phyloP scores from a whole-genome alignment of 2,797 vertebrate genomes.

The Phataginus tetradactyla region DNA sequence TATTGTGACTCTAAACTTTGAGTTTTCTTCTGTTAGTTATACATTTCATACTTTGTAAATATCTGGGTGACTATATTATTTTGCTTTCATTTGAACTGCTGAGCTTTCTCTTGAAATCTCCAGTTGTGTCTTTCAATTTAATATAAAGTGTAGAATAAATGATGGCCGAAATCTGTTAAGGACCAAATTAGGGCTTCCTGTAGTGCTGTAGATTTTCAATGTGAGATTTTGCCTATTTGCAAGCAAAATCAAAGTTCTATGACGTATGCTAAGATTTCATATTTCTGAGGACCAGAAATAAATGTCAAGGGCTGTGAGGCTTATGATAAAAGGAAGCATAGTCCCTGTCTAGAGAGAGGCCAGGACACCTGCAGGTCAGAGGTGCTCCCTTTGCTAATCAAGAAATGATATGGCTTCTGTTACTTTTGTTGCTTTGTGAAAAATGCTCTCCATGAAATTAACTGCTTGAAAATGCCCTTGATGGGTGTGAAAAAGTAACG shows the following conservation, averaged over 20 bases:
- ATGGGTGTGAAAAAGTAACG: neutral
- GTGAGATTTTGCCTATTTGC: neutral
- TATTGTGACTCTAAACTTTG: neutral
- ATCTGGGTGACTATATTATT: neutral
- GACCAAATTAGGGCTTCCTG: neutral
- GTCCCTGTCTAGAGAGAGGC: neutral
- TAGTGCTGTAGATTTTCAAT: neutral
- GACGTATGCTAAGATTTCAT: neutral
- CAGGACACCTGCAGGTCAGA: neutral
- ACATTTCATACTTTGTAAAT: neutral
- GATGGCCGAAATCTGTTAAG: neutral
- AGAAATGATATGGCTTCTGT: neutral
- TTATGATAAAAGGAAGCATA: neutral
- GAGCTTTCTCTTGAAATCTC: neutral
- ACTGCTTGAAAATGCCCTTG: neutral
- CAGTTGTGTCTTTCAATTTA: neutral
- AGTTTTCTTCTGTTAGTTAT: neutral
- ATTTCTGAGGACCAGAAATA: neutral
- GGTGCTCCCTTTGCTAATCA: neutral
- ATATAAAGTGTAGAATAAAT: neutral
- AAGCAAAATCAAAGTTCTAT: neutral
- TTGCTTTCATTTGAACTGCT: neutral
- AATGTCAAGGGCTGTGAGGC: neutral
- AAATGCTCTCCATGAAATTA: neutral
- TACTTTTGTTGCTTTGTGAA: neutral